Evolutionary conservation across 2,113 vertebrate species (phyloP).

Genomic region (Silurus meridionalis): DNA sequence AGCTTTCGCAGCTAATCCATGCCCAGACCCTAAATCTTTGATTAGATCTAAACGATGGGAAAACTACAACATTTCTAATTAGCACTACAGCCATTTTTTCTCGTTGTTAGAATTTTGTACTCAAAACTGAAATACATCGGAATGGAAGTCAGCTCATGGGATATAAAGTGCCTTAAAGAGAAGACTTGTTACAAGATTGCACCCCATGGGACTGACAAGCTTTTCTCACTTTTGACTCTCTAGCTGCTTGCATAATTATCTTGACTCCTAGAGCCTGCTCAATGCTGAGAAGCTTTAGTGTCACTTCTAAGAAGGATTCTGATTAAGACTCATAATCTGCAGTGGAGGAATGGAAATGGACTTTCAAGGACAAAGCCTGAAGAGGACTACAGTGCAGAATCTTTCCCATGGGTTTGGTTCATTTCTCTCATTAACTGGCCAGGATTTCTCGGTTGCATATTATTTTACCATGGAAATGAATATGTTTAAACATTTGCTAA

Average conservation of each 20-base stretch:
- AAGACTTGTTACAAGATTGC: slow-evolving; percentile 6
- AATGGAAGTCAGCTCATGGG: slow-evolving; percentile 8
- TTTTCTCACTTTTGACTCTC: slow-evolving; percentile 35
- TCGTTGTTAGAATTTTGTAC: neutral
- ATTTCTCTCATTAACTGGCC: slow-evolving; percentile 39
- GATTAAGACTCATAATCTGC: slow-evolving; percentile 53
- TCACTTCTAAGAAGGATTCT: slow-evolving; percentile 53
- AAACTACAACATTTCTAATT: slow-evolving; percentile 18
- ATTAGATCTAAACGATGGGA: slow-evolving; percentile 34
- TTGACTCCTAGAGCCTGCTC: slow-evolving; percentile 29
- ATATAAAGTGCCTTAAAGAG: slow-evolving; percentile 12
- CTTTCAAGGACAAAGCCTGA: slow-evolving; percentile 45
- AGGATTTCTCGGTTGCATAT: slow-evolving; percentile 18
- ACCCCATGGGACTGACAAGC: neutral
- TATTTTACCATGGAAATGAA: neutral
- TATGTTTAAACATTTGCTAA: neutral
- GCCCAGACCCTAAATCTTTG: neutral
- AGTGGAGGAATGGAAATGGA: slow-evolving; percentile 40
- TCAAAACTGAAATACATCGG: neutral
- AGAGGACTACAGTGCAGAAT: slow-evolving; percentile 28
- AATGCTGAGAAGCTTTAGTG: slow-evolving; percentile 42
- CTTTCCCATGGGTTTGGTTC: slow-evolving; percentile 21
- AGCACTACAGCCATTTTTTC: neutral
- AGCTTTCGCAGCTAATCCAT: slow-evolving; percentile 37
- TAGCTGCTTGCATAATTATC: slow-evolving; percentile 44